Conservation (phyloP, 2,113 vertebrate species). For the Phycodurus eques region DNA sequence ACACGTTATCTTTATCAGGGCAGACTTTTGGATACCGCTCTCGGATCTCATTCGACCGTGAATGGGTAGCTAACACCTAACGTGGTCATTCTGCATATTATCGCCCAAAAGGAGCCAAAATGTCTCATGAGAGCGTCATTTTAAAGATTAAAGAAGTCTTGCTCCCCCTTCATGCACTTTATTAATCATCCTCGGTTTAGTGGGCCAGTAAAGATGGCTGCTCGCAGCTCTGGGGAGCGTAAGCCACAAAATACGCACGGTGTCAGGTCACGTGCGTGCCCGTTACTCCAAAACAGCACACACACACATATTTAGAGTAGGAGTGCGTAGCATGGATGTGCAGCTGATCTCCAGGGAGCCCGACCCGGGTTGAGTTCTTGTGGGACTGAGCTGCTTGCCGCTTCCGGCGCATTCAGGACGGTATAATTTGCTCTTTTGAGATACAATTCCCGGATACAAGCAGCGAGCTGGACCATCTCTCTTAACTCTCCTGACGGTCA, state of each 20-base stretch:
- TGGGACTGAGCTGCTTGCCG: slow-evolving; percentile 52
- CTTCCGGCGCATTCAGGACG: slow-evolving; percentile 47
- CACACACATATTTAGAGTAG: background rate
- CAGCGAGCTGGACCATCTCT: slow-evolving; percentile 5
- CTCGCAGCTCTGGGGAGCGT: slow-evolving; percentile 51
- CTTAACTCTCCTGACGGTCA: slow-evolving; percentile 2
- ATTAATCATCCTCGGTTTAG: slow-evolving; percentile 71
- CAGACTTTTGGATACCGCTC: background rate
- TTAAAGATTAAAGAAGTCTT: background rate
- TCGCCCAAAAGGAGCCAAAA: too few species aligned
- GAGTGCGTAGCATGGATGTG: slow-evolving; percentile 15
- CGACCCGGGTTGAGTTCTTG: slow-evolving; percentile 25
- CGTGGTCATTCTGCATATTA: background rate
- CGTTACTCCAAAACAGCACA: slow-evolving; percentile 18
- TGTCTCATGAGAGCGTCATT: too few species aligned
- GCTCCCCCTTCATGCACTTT: slow-evolving; percentile 45
- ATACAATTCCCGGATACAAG: slow-evolving; percentile 26
- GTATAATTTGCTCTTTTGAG: slow-evolving; percentile 43
- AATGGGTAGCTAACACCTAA: background rate
- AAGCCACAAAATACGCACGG: slow-evolving; percentile 27
- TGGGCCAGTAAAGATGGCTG: slow-evolving; percentile 59
- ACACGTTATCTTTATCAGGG: background rate
- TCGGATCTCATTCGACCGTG: background rate
- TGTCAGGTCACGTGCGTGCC: slow-evolving; percentile 14
- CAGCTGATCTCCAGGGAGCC: slow-evolving; percentile 35